phyloP scores from a whole-genome alignment of 1,140 invertebrate genomes.

The Leguminivora glycinivorella region DNA sequence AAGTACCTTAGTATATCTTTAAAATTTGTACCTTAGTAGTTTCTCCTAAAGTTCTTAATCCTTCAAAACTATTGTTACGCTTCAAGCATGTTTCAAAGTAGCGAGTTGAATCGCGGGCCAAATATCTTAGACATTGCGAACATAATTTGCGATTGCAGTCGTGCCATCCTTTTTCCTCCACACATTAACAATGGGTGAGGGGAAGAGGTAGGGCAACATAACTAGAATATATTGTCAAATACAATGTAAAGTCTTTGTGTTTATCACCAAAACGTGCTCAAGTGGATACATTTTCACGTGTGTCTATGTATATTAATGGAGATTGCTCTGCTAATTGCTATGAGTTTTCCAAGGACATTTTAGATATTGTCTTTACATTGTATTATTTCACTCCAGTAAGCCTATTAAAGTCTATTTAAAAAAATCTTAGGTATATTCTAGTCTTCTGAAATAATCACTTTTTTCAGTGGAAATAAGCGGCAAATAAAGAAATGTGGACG shows the following conservation, averaged over 20 bases:
- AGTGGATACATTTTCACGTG: background rate
- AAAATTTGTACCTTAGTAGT: background rate
- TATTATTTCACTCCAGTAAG: too few species aligned
- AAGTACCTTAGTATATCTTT: background rate
- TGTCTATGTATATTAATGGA: background rate
- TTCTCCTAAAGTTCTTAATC: background rate
- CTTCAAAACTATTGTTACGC: background rate
- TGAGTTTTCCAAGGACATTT: background rate
- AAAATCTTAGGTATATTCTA: too few species aligned
- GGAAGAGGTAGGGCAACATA: background rate
- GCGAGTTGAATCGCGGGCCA: background rate
- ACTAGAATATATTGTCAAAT: background rate
- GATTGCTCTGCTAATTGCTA: background rate
- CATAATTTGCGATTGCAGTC: background rate
- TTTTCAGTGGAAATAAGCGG: too few species aligned
- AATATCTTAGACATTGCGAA: background rate
- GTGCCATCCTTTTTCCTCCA: background rate
- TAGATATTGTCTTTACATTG: too few species aligned
- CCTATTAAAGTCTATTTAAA: too few species aligned
- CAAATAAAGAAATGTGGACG: too few species aligned
- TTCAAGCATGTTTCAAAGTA: background rate
- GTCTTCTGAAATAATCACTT: too few species aligned
- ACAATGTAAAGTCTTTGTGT: background rate
- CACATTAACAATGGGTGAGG: background rate
- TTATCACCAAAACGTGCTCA: background rate